Evolutionary conservation across 2,113 vertebrate species (phyloP).

Genomic region (Ploceus nigricollis): DNA sequence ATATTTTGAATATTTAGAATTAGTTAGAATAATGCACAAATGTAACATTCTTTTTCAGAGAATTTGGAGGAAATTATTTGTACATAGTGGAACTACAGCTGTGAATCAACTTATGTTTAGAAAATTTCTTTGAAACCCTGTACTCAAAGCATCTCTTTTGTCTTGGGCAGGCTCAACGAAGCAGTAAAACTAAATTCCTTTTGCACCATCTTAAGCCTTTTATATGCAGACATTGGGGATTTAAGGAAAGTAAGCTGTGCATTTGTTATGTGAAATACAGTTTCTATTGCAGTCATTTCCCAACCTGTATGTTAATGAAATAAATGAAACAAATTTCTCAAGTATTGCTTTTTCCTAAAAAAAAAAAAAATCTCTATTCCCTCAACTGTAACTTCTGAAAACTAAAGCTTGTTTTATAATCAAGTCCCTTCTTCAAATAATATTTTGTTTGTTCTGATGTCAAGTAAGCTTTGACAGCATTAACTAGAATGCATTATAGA

Average conservation of each 20-base stretch:
- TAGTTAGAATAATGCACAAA: not conserved
- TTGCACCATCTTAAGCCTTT: not conserved
- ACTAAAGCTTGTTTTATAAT: not conserved
- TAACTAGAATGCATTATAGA: not conserved
- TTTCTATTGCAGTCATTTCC: not conserved
- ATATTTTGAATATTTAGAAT: not conserved
- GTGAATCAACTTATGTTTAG: not conserved
- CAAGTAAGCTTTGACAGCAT: slow-evolving; percentile 3
- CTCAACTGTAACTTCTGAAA: not conserved
- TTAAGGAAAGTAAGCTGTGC: not conserved
- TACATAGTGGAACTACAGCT: not conserved
- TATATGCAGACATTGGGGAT: not conserved
- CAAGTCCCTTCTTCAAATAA: not conserved
- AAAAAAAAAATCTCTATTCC: not conserved
- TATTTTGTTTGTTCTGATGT: not conserved
- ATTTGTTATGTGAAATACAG: not conserved
- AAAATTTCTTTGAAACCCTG: not conserved
- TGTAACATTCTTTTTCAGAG: not conserved
- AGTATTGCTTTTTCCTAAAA: not conserved
- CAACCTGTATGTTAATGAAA: not conserved
- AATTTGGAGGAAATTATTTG: not conserved
- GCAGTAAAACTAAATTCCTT: not conserved
- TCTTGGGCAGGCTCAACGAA: not conserved
- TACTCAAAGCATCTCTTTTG: not conserved
- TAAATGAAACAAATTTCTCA: not conserved